Percentiles rank a stretch among this genome's conserved stretches.
Conservation (phyloP, 1,140 invertebrate species). For the Drosophila bocki region DNA sequence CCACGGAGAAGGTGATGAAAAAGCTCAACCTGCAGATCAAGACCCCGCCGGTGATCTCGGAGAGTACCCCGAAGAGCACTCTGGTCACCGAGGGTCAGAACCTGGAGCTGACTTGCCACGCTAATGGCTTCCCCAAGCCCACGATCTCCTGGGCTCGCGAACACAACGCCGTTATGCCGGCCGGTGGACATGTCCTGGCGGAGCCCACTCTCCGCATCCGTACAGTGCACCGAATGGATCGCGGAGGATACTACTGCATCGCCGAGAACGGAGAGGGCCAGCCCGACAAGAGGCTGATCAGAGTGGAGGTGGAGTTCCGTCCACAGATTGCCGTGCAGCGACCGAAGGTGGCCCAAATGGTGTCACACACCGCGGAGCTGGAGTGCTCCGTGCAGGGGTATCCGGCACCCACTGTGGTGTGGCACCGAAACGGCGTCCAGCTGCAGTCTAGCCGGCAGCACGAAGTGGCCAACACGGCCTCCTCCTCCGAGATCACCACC, state of each 20-base stretch:
- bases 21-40: conserved; percentile 90
- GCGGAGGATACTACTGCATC: conserved; percentile 94
- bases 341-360: conserved; percentile 90
- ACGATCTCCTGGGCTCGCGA: conserved; percentile 92
- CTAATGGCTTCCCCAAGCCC: conserved; percentile 90
- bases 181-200: conserved; percentile 90
- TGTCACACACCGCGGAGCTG: conserved; percentile 92
- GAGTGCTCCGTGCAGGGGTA: conserved; percentile 93
- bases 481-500: conserved; percentile 91
- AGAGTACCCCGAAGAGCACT: conserved; percentile 89
- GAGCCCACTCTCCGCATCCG: conserved; percentile 91
- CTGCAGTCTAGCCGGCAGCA: conserved; percentile 91
- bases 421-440: conserved; percentile 90
- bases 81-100: conserved; percentile 90
- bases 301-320: conserved; percentile 92
- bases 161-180: conserved; percentile 92
- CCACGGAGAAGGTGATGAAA: conserved; percentile 89
- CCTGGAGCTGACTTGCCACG: conserved; percentile 91
- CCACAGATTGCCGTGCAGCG: conserved; percentile 90
- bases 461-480: conserved; percentile 91
- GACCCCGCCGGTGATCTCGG: conserved; percentile 91
- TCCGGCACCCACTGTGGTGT: conserved; percentile 91
- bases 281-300: conserved; percentile 90
- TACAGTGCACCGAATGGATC: conserved; percentile 90
- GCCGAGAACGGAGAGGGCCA: conserved; percentile 94